Conservation (phyloP, 53 echinoderm and acorn worm species). For the Temnopleurus reevesii region DNA sequence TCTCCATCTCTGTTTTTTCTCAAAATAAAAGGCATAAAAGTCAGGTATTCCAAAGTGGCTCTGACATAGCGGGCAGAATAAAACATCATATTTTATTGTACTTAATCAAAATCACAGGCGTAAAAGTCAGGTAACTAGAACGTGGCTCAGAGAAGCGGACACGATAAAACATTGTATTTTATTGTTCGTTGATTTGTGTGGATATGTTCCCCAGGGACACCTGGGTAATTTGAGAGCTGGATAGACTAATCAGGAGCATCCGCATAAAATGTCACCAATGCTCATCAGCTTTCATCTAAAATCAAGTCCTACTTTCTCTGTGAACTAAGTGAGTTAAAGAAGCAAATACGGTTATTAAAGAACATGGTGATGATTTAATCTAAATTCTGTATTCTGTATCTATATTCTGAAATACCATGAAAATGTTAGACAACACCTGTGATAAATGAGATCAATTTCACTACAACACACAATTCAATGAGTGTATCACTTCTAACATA, state of each 20-base stretch:
- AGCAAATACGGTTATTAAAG: no score
- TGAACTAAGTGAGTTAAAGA: background rate
- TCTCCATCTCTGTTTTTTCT: background rate
- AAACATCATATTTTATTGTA: no score
- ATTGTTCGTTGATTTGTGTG: slow-evolving; percentile 37
- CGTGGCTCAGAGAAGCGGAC: no score
- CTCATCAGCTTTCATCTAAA: slow-evolving; percentile 23
- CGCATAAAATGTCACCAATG: slow-evolving; percentile 40
- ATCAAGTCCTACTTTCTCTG: slow-evolving; percentile 11
- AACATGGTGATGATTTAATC: no score
- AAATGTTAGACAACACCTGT: no score
- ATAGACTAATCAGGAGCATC: slow-evolving; percentile 31
- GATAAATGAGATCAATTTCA: no score
- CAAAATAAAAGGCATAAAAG: background rate
- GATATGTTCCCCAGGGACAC: slow-evolving; percentile 45
- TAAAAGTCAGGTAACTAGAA: no score
- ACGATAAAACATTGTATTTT: background rate
- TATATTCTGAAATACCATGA: no score
- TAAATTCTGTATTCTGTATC: no score
- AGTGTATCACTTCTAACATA: no score
- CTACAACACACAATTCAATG: no score
- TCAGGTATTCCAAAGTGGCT: background rate
- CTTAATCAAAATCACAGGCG: no score
- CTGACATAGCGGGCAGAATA: background rate
- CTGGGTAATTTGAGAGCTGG: slow-evolving; percentile 36